These are phyloP conservation scores for Hydrophis major DNA, from an alignment of 2,797 vertebrate genomes.

Conservation along the genomic window DNA sequence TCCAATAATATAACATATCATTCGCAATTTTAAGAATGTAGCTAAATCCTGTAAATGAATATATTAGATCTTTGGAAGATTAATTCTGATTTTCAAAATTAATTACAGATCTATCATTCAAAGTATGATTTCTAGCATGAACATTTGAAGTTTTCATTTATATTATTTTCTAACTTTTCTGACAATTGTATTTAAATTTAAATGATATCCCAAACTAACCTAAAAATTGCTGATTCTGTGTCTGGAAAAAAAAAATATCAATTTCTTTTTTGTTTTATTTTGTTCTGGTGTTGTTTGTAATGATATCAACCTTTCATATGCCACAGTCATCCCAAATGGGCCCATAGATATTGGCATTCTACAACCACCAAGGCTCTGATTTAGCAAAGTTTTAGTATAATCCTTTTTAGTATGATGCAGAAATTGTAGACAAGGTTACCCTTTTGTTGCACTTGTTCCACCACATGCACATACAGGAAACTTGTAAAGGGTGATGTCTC, in stretches of 20 bases:
- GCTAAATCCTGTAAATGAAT: not conserved
- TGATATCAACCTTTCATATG: not conserved
- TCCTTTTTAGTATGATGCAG: not conserved
- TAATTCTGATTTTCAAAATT: not conserved
- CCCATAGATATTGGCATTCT: not conserved
- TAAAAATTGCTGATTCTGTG: not conserved
- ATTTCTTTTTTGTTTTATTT: not conserved
- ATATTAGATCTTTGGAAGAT: not conserved
- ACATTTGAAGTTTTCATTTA: not conserved
- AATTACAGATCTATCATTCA: not conserved
- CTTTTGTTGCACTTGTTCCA: not conserved
- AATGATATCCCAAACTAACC: not conserved
- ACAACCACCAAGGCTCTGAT: not conserved
- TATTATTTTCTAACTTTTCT: not conserved
- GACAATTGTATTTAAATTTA: not conserved
- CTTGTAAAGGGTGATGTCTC: not conserved
- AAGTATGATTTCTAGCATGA: not conserved
- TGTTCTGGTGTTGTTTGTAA: not conserved
- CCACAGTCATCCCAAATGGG: not conserved
- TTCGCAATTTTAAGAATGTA: not conserved
- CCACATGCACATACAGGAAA: not conserved
- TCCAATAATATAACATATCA: not conserved
- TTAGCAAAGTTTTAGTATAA: not conserved
- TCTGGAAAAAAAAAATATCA: not conserved
- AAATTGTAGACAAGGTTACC: not conserved